Conservation (phyloP, 2,113 vertebrate species). For the Rhipidura dahli region DNA sequence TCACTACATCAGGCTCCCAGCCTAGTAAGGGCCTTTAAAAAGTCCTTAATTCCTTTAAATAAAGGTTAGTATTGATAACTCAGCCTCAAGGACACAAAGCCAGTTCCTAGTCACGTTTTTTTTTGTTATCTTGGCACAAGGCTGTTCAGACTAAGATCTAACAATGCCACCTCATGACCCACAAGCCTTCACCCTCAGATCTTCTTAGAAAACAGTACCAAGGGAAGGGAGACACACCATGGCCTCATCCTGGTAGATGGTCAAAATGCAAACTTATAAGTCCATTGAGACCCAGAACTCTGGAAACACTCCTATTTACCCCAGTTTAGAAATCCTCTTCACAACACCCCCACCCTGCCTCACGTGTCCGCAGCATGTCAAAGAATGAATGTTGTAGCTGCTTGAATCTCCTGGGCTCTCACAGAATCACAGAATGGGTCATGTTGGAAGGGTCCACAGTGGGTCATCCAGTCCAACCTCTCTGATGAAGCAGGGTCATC, state of each 20-base stretch:
- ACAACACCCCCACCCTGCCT: rapidly evolving
- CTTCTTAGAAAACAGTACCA: neutral
- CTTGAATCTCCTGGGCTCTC: neutral
- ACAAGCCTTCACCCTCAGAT: neutral
- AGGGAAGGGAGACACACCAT: neutral
- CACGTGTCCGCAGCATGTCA: neutral
- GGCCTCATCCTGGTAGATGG: no score
- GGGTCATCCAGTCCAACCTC: no score
- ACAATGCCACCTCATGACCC: rapidly evolving
- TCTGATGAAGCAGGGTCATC: neutral
- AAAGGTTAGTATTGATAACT: neutral
- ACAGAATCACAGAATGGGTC: rapidly evolving
- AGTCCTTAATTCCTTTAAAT: neutral
- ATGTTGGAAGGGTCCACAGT: neutral
- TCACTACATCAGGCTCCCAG: neutral
- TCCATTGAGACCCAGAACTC: neutral
- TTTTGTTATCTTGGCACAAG: neutral
- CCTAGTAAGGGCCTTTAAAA: neutral
- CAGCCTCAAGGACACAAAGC: neutral
- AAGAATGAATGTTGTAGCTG: neutral
- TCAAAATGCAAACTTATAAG: neutral
- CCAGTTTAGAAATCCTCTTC: neutral
- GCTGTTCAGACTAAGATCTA: neutral
- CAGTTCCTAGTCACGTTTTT: rapidly evolving
- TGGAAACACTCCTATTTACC: neutral